These are phyloP conservation scores for Pachliopta kotzebuea DNA, from an alignment of 2,888 invertebrate species.

Conservation along the genomic window DNA sequence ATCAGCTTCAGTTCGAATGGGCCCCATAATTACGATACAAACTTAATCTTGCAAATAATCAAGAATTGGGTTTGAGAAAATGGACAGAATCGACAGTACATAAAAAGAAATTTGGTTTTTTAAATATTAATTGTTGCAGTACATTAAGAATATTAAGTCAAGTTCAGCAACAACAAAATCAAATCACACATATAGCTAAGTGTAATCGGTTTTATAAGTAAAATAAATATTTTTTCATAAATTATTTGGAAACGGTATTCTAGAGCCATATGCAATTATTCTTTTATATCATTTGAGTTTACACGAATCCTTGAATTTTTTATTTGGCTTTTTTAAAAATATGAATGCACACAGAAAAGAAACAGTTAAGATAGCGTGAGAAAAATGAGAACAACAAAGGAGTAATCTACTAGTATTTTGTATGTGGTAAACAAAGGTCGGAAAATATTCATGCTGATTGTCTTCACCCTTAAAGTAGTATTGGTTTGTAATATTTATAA, in stretches of 20 bases:
- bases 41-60: neutral
- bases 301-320: too few species aligned
- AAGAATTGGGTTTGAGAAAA: neutral
- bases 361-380: conserved; percentile 4
- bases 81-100: neutral
- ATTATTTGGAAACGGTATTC: too few species aligned
- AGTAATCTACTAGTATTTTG: conserved; percentile 5
- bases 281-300: too few species aligned
- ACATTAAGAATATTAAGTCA: too few species aligned
- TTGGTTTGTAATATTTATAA: too few species aligned
- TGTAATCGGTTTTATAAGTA: too few species aligned
- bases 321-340: neutral
- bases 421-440: conserved; percentile 16
- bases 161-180: too few species aligned
- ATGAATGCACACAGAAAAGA: conserved; percentile 8
- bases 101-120: too few species aligned
- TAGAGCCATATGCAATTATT: too few species aligned
- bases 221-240: too few species aligned
- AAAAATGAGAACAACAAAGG: conserved; percentile 4
- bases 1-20: neutral
- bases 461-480: neutral
- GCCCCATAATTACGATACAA: neutral
- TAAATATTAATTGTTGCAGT: too few species aligned
- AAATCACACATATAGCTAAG: too few species aligned
- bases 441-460: conserved; percentile 11